Conservation (phyloP, 2,797 vertebrate species). For the Luscinia luscinia region DNA sequence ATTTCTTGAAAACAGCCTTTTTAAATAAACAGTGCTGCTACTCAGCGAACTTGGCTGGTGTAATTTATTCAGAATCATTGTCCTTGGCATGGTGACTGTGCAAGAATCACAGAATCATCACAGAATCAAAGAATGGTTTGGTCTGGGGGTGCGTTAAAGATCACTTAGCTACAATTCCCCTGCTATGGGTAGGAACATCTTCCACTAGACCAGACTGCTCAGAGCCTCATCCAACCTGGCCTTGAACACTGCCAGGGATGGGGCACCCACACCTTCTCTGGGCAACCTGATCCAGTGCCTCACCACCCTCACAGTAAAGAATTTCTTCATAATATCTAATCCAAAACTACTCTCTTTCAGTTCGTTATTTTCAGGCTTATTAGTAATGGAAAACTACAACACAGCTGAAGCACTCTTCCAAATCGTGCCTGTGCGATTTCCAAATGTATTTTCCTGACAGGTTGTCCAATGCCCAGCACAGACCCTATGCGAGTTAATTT, state of each 20-base stretch:
- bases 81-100: background rate
- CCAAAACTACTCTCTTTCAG: background rate
- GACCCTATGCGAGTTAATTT: fast-evolving
- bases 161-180: background rate
- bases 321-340: background rate
- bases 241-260: background rate
- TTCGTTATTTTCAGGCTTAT: background rate
- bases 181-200: background rate
- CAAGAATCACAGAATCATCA: background rate
- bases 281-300: background rate
- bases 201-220: background rate
- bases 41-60: background rate
- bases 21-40: background rate
- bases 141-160: too few relatives aligned
- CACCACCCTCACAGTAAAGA: too few relatives aligned
- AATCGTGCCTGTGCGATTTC: fast-evolving
- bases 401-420: background rate
- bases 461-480: fast-evolving
- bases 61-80: fast-evolving
- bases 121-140: background rate
- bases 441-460: background rate
- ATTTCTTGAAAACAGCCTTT: background rate
- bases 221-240: background rate
- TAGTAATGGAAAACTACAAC: background rate
- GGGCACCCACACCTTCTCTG: background rate